Base-by-base conservation (phyloP, 2,888 invertebrate genomes). In the Synergus itoensis region DNA sequence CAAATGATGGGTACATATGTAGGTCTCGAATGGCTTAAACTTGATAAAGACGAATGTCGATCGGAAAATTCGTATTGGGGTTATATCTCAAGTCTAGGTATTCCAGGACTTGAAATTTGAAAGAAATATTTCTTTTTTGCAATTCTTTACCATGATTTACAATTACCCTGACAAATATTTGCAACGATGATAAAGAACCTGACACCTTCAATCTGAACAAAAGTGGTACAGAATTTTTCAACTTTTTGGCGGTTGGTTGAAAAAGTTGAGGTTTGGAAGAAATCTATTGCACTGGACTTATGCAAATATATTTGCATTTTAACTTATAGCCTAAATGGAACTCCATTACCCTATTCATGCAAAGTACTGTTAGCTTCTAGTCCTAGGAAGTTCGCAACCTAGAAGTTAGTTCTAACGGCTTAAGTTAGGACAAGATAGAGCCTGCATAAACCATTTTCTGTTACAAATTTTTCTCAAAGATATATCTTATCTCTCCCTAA, bases 391-490 rank as follows among this genome's bases (percentile, higher is more conserved):
- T 73, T 73, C 53, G 48, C n/a, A 73, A 73, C 73, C 16, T 48
- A 36, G 48, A 73, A 73, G 73, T 73, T 73, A 73, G n/a, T 73
- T 48, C 36, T 53, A 53, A 53, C 36, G 36, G 36, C 48, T 73
- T 28, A 73, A 73, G 53, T 73, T 73, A 73, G 36, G 53, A 73
- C n/a, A 73, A 73, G 73, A 73, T 73, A 73, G 48, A 73, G 48
- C n/a, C 73, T 48, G 53, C 53, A 73, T 73, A 73, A 73, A 40
- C 73, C 53, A 11, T 12, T 53, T 16, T 40, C 28, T 36, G 11
- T 73, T 73, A 28, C 9, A 28, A 48, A 48, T 16, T 28, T 62
- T 62, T 14, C 12, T 62, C 12, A 62, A 28, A 28, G 28, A 4
- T 18, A 28, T 14, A 62, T 5, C 57, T 28, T 11, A 14, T 62